Conservation (phyloP, 2,888 invertebrate species). For the Imbricaverruca yamaguchii region DNA sequence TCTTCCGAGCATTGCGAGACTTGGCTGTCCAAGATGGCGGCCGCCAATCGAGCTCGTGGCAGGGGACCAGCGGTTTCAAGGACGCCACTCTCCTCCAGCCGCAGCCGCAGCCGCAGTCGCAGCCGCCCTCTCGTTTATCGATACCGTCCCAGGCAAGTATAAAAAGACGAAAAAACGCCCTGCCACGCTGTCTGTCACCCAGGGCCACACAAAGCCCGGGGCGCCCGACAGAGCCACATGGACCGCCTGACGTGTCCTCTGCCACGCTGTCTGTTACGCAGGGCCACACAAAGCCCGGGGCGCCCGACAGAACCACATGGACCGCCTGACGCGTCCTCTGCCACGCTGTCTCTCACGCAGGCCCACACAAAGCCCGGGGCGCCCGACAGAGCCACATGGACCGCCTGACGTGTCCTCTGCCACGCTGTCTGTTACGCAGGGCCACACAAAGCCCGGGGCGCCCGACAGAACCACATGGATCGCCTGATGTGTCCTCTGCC, state of each 20-base stretch:
- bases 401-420: too few relatives aligned
- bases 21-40: slow-evolving; percentile 1
- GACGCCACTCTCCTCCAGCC: not conserved
- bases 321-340: too few relatives aligned
- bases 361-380: too few relatives aligned
- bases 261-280: too few relatives aligned
- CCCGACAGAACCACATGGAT: too few relatives aligned
- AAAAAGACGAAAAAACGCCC: not conserved
- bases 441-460: too few relatives aligned
- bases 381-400: too few relatives aligned
- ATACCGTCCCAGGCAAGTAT: not conserved
- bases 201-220: not conserved
- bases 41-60: not conserved
- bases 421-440: too few relatives aligned
- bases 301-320: too few relatives aligned
- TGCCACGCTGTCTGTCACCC: not conserved
- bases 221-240: not conserved
- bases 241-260: not conserved
- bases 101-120: not conserved
- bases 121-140: not conserved
- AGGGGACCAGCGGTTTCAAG: not conserved
- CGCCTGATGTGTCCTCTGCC: too few relatives aligned
- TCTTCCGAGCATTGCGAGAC: not conserved
- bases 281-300: too few relatives aligned
- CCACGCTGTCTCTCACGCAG: too few relatives aligned